A percentile compares a stretch with the other conserved stretches of the same genome.
Evolutionary conservation across 2,797 vertebrate species (phyloP).

Genomic region (Chaetodon trifasciatus): DNA sequence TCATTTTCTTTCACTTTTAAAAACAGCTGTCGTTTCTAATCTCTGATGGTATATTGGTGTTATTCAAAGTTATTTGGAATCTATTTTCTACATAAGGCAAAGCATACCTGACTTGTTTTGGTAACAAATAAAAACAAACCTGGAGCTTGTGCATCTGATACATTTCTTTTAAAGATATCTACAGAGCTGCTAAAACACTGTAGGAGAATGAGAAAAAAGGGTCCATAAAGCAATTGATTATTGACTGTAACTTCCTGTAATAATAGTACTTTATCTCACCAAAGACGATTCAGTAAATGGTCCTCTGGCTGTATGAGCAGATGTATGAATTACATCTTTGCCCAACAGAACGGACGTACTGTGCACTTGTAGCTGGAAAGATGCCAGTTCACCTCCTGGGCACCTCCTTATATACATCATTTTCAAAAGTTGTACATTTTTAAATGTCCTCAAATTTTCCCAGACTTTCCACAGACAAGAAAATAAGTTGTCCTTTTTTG

Average conservation of each 20-base stretch:
- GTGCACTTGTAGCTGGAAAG: too few species aligned
- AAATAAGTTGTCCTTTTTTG: not conserved
- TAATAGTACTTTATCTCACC: not conserved
- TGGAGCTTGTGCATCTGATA: not conserved
- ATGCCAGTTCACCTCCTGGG: too few species aligned
- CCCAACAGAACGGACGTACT: not conserved
- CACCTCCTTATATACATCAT: not conserved
- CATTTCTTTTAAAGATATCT: not conserved
- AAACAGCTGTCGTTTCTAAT: not conserved
- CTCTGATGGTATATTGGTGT: not conserved
- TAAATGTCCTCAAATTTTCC: not conserved
- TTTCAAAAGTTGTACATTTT: not conserved
- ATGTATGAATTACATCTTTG: slow-evolving; percentile 1
- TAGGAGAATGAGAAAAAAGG: not conserved
- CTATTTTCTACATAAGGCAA: not conserved
- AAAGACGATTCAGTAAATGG: not conserved
- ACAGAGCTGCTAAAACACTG: not conserved
- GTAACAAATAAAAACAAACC: not conserved
- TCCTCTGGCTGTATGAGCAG: not conserved
- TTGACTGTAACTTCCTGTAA: not conserved
- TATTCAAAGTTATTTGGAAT: not conserved
- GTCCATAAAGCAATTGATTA: not conserved
- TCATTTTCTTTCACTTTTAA: not conserved
- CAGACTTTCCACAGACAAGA: slow-evolving; percentile 5
- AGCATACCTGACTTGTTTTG: not conserved